Base-by-base conservation (phyloP, 1,140 invertebrate genomes). In the Episyrphus balteatus region DNA sequence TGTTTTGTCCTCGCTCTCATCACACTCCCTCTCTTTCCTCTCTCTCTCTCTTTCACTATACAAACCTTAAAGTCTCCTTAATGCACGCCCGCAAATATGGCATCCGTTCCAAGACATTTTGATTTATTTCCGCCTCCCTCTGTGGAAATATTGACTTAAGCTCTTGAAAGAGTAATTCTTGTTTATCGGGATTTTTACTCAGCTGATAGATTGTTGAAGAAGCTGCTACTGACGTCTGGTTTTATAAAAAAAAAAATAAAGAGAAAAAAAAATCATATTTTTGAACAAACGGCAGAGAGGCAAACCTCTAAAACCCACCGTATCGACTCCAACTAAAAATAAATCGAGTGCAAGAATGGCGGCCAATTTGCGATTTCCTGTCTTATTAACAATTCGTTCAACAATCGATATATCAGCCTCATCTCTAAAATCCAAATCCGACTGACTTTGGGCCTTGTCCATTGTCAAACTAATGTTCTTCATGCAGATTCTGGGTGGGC, bases 261-360 rank as follows among this genome's bases (percentile, higher is more conserved):
- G 39, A 31, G 17, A 31, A 44, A 26, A 5, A 10, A 36, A 21
- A n/a, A 51, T 42, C 17, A 38, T n/a, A 43, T 32, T 36, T 36
- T n/a, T 12, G 10, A 36, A 8, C 8, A 36, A 36, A n/a, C 5
- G 14, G n/a, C n/a, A n/a, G n/a, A n/a, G n/a, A n/a, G n/a, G n/a
- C 14, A 33, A 39, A 11, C 2, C 21, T 37, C 15, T 38, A 33
- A 19, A 14, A 34, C 64, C 75, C 70, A 92, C 88, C 37, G 89
- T 91, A 55, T 89, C 87, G 9, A 92, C 83, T 6, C 88, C 88
- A 41, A 92, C 88, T n/a, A 89, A 66, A 47, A 92, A 80, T 47
- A 92, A 70, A 69, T 92, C 89, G 36, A 91, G 59, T 0, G 86
- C 84, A 14, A 92, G 69, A 36, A 88, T 79, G 8, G 80, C 78